A percentile compares a stretch with the other conserved stretches of the same genome.
These are phyloP conservation scores for Podarcis cretensis DNA, from an alignment of 2,113 vertebrate species.

Conservation along the genomic window DNA sequence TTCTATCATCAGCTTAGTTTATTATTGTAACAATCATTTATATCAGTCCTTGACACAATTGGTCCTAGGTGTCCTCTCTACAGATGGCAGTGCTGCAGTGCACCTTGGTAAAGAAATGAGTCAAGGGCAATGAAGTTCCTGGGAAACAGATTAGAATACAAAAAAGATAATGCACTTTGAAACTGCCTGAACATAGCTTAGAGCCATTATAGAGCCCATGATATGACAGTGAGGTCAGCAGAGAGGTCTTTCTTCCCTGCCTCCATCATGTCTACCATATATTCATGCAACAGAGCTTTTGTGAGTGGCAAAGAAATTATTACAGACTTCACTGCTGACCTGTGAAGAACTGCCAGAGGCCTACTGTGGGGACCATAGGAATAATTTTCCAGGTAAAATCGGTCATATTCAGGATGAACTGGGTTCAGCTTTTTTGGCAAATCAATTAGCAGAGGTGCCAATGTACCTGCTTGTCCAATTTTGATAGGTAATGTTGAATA, in stretches of 20 bases:
- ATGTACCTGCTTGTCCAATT: neutral
- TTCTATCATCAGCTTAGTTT: neutral
- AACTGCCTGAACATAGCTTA: neutral
- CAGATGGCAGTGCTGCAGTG: neutral
- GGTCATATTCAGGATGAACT: neutral
- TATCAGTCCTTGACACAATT: neutral
- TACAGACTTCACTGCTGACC: neutral
- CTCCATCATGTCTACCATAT: neutral
- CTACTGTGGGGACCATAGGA: neutral
- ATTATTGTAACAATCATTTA: neutral
- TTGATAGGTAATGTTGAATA: neutral
- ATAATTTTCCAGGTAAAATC: neutral
- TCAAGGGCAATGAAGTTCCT: neutral
- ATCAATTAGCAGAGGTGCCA: neutral
- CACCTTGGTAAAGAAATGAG: neutral
- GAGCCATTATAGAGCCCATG: neutral
- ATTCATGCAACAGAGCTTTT: neutral
- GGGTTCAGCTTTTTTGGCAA: neutral
- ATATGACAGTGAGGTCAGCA: neutral
- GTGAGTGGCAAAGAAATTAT: neutral
- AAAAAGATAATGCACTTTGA: neutral
- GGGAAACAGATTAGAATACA: neutral
- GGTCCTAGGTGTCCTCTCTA: neutral
- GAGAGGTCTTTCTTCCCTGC: neutral
- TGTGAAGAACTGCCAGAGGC: neutral